phyloP scores from a whole-genome alignment of 2,888 invertebrate species.

The Geophilus truncorum region DNA sequence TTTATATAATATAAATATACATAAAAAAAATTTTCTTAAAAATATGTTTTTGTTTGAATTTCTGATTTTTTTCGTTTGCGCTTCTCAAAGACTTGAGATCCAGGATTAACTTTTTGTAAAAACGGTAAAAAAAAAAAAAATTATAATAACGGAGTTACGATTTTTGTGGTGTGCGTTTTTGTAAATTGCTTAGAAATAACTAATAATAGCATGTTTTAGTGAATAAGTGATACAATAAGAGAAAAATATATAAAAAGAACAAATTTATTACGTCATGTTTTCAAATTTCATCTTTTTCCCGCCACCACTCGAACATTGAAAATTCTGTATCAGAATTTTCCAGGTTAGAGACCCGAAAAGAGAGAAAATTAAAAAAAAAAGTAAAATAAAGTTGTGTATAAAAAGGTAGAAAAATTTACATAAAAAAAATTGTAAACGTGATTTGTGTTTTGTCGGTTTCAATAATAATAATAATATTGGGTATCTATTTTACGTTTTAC shows the following conservation, averaged over 20 bases:
- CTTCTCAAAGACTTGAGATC: background rate
- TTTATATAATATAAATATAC: background rate
- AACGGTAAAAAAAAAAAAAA: background rate
- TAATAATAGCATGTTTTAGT: background rate
- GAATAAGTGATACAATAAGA: background rate
- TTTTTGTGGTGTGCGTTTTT: constrained; percentile 8
- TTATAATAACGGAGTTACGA: background rate
- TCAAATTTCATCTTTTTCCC: constrained; percentile 1
- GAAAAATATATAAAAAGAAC: background rate
- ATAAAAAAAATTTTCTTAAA: background rate
- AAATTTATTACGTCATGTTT: background rate
- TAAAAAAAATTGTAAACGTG: background rate
- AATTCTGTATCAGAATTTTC: constrained; percentile 34
- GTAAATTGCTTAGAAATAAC: constrained; percentile 16
- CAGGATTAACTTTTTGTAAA: background rate
- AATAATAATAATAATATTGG: too few species aligned
- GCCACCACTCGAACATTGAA: constrained; percentile 28
- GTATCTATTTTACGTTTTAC: background rate
- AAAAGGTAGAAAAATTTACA: constrained; percentile 21
- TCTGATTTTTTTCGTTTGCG: background rate
- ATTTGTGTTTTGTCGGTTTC: background rate
- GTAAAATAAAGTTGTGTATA: constrained; percentile 1
- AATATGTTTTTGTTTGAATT: background rate
- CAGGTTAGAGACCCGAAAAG: background rate
- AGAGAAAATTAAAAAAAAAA: too few species aligned